Conservation (phyloP, 2,888 invertebrate species). For the Baronia brevicornis region DNA sequence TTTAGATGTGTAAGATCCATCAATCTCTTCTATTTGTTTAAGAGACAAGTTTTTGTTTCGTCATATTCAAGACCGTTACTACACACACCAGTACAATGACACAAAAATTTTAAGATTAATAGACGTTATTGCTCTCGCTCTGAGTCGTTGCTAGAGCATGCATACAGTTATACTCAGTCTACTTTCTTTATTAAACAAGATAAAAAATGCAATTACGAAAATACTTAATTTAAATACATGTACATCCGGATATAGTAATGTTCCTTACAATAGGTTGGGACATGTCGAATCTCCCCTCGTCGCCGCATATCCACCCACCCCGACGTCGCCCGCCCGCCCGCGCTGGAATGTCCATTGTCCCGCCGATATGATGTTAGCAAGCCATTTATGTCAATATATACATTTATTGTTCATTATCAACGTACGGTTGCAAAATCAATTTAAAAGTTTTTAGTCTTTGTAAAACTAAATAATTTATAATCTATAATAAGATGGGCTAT, state of each 20-base stretch:
- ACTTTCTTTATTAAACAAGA: conserved; percentile 8
- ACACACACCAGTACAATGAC: conserved; percentile 4
- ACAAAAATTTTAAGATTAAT: conserved; percentile 11
- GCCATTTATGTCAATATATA: conserved; percentile 53
- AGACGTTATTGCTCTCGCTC: conserved; percentile 9
- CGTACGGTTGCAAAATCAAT: conserved; percentile 7
- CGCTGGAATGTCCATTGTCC: conserved; percentile 66
- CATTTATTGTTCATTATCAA: conserved; percentile 20
- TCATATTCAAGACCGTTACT: conserved; percentile 5
- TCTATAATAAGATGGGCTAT: no score
- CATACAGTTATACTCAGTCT: conserved; percentile 10
- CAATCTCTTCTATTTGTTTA: conserved; percentile 1
- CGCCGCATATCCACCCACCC: conserved; percentile 20
- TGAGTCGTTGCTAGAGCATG: conserved; percentile 5
- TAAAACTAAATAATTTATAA: no score
- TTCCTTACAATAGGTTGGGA: conserved; percentile 36
- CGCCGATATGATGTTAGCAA: conserved; percentile 57
- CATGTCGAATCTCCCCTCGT: conserved; percentile 33
- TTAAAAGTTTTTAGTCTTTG: no score
- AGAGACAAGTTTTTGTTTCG: conserved; percentile 3
- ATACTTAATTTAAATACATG: conserved; percentile 13
- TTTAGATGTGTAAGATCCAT: no score
- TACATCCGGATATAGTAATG: conserved; percentile 15
- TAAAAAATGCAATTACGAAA: conserved; percentile 16
- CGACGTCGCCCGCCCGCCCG: conserved; percentile 29